Percentiles rank a stretch among this genome's conserved stretches.
These are phyloP conservation scores for Andrena camellia DNA, from an alignment of 2,888 invertebrate species.

Conservation along the genomic window DNA sequence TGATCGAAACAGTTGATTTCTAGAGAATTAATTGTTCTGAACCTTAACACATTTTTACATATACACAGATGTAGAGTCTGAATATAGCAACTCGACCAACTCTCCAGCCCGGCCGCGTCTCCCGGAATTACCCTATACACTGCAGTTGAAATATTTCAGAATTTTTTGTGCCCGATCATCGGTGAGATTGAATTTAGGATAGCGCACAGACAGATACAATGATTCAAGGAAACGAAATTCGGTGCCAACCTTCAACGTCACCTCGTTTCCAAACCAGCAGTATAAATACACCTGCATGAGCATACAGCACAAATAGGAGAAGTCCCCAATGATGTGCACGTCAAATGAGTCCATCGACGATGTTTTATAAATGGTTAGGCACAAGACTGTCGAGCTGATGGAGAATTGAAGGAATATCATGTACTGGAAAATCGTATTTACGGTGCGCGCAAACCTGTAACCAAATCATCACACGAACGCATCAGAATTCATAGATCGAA, in stretches of 20 bases:
- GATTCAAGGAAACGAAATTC: constrained; percentile 14
- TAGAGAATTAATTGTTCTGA: too few relatives aligned
- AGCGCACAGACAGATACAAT: background rate
- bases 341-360: constrained; percentile 40
- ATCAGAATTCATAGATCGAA: background rate
- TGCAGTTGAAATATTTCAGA: too few relatives aligned
- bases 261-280: constrained; percentile 78
- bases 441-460: constrained; percentile 45
- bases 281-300: constrained; percentile 75
- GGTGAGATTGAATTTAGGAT: background rate
- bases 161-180: background rate
- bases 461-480: background rate
- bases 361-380: constrained; percentile 59
- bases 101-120: too few relatives aligned
- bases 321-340: constrained; percentile 48
- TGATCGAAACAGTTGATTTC: too few relatives aligned
- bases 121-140: too few relatives aligned
- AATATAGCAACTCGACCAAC: too few relatives aligned
- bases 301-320: constrained; percentile 59
- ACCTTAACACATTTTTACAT: too few relatives aligned
- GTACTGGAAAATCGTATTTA: constrained; percentile 54
- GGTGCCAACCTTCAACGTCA: constrained; percentile 66
- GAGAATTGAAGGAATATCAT: constrained; percentile 65
- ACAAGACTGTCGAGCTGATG: constrained; percentile 61
- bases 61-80: too few relatives aligned